phyloP scores from a whole-genome alignment of 92 coral and sea anemone genomes.

The Epizoanthus rinbou region DNA sequence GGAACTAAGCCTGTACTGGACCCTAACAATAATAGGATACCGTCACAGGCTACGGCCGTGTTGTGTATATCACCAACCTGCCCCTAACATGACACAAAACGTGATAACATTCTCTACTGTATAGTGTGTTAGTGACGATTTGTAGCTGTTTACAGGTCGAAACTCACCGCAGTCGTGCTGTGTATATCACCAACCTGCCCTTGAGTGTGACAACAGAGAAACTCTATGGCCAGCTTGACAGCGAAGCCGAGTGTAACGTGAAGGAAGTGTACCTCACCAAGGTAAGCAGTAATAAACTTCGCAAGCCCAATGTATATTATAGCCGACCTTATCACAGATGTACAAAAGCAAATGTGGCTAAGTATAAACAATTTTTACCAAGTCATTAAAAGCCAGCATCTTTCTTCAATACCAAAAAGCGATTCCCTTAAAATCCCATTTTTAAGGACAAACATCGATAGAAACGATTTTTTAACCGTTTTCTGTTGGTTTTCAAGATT shows the following conservation, averaged over 20 bases:
- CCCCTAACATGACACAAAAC: neutral
- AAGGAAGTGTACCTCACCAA: constrained; percentile 62
- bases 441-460: too few relatives aligned
- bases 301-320: too few relatives aligned
- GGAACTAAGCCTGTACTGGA: too few relatives aligned
- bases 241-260: constrained; percentile 71
- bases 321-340: neutral
- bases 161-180: constrained; percentile 54
- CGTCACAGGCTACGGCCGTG: neutral
- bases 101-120: neutral
- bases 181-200: constrained; percentile 68
- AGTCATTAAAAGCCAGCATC: too few relatives aligned
- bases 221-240: constrained; percentile 63
- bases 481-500: neutral
- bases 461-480: too few relatives aligned
- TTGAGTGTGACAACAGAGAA: constrained; percentile 70
- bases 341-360: too few relatives aligned
- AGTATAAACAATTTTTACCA: too few relatives aligned
- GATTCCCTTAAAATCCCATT: too few relatives aligned
- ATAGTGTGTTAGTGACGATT: neutral
- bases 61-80: constrained; percentile 59
- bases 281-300: constrained; percentile 32
- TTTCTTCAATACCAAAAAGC: too few relatives aligned
- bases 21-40: too few relatives aligned
- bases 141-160: constrained; percentile 30